phyloP scores from a whole-genome alignment of 2,888 invertebrate genomes.

The Drosophila phalerata region DNA sequence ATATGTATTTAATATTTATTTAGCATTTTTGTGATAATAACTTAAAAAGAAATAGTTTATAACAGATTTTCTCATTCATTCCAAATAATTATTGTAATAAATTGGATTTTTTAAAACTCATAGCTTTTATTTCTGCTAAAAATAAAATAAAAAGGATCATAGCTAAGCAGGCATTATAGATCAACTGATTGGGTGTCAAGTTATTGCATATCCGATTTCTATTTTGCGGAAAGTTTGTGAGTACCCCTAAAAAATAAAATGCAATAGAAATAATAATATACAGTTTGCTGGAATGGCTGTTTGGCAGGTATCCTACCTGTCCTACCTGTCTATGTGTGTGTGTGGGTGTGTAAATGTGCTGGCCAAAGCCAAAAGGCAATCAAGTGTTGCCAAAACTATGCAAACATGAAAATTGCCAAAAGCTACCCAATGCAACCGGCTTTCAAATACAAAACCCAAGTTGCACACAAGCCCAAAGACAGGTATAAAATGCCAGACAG shows the following conservation, averaged over 20 bases:
- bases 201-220: conserved; percentile 58
- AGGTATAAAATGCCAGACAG: conserved; percentile 8
- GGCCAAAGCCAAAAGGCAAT: conserved; percentile 73
- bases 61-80: too few species aligned
- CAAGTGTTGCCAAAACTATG: conserved; percentile 76
- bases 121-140: not conserved
- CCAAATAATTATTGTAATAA: too few species aligned
- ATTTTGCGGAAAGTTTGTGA: conserved; percentile 13
- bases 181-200: conserved; percentile 22
- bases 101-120: not conserved
- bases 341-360: conserved; percentile 2
- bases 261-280: conserved; percentile 16
- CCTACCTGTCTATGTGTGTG: not conserved
- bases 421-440: conserved; percentile 43
- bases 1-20: too few species aligned
- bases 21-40: too few species aligned
- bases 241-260: conserved; percentile 1
- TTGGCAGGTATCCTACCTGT: conserved; percentile 23
- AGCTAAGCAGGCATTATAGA: not conserved
- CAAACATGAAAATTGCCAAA: conserved; percentile 70
- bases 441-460: conserved; percentile 43
- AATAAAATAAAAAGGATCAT: not conserved
- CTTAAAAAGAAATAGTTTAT: too few species aligned
- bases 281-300: conserved; percentile 1
- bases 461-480: conserved; percentile 9